Conservation (phyloP, 2,113 vertebrate genomes). For the Sebastes fasciatus region DNA sequence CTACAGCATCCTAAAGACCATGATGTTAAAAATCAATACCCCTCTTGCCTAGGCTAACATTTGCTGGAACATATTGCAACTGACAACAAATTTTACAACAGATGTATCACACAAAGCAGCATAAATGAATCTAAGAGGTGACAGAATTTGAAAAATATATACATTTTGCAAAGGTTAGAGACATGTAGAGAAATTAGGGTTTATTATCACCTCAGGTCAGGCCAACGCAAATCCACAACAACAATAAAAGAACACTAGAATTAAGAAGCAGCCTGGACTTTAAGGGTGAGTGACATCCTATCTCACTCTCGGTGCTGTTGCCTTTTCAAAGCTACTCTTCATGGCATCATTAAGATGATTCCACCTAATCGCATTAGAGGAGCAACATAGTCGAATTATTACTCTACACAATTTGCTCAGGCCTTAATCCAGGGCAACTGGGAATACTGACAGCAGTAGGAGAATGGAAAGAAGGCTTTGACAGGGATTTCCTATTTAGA, state of each 20-base stretch:
- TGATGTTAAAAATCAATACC: not conserved
- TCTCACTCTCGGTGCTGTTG: slow-evolving; percentile 13
- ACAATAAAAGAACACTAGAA: not conserved
- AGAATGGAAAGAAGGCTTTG: slow-evolving; percentile 17
- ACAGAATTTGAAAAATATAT: not conserved
- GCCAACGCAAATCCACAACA: not conserved
- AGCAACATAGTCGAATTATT: slow-evolving; percentile 59
- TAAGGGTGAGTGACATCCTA: slow-evolving; percentile 24
- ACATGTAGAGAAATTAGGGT: not conserved
- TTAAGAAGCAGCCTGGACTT: not conserved
- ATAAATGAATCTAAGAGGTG: not conserved
- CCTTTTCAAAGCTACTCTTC: slow-evolving; percentile 50
- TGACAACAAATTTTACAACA: not conserved
- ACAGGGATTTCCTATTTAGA: slow-evolving; percentile 17
- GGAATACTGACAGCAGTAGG: slow-evolving; percentile 41
- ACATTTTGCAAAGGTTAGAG: not conserved
- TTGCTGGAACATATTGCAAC: too few relatives aligned
- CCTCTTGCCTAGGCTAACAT: too few relatives aligned
- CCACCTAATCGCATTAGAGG: slow-evolving; percentile 72
- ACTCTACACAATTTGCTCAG: slow-evolving; percentile 43
- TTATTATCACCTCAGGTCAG: not conserved
- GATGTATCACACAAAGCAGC: not conserved
- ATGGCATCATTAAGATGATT: slow-evolving; percentile 64
- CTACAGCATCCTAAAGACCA: not conserved
- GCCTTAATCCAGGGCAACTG: slow-evolving; percentile 66